phyloP scores from a whole-genome alignment of 2,113 vertebrate genomes.

The Menidia beryllina region DNA sequence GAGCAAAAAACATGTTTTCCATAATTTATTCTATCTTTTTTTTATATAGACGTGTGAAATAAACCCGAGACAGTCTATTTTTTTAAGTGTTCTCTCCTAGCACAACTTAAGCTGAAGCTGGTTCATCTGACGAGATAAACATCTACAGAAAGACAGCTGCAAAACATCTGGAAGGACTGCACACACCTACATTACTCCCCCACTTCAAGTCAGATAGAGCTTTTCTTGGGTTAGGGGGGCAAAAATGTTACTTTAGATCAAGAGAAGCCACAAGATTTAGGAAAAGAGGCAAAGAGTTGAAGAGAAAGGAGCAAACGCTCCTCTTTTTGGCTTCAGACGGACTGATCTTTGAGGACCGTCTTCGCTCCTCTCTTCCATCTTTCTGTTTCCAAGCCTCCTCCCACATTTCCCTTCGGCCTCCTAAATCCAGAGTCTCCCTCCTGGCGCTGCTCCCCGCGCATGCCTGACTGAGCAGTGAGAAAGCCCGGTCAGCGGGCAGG shows the following conservation, averaged over 20 bases:
- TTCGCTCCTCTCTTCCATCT: slow-evolving; percentile 7
- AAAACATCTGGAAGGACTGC: too few relatives aligned
- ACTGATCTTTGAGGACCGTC: not conserved
- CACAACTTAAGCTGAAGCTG: too few relatives aligned
- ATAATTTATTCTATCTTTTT: too few relatives aligned
- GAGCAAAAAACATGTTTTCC: too few relatives aligned
- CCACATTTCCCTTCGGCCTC: not conserved
- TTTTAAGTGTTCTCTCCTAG: too few relatives aligned
- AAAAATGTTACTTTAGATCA: not conserved
- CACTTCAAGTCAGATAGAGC: not conserved
- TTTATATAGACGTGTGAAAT: too few relatives aligned
- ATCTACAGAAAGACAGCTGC: too few relatives aligned
- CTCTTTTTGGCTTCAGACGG: not conserved
- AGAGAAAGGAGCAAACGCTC: not conserved
- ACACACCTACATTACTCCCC: too few relatives aligned
- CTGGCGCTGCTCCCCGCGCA: slow-evolving; percentile 30
- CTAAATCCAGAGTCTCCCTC: not conserved
- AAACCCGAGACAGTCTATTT: too few relatives aligned
- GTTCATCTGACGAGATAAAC: too few relatives aligned
- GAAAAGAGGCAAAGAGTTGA: not conserved
- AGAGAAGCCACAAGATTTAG: not conserved
- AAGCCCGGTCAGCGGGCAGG: slow-evolving; percentile 58
- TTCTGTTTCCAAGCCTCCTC: slow-evolving; percentile 7
- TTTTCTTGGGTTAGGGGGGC: fast-evolving
- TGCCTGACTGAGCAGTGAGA: slow-evolving; percentile 75